Percentiles rank a stretch among this genome's conserved stretches.
Evolutionary conservation across 2,888 invertebrate genomes (phyloP).

Genomic region (Melieria crassipennis): DNA sequence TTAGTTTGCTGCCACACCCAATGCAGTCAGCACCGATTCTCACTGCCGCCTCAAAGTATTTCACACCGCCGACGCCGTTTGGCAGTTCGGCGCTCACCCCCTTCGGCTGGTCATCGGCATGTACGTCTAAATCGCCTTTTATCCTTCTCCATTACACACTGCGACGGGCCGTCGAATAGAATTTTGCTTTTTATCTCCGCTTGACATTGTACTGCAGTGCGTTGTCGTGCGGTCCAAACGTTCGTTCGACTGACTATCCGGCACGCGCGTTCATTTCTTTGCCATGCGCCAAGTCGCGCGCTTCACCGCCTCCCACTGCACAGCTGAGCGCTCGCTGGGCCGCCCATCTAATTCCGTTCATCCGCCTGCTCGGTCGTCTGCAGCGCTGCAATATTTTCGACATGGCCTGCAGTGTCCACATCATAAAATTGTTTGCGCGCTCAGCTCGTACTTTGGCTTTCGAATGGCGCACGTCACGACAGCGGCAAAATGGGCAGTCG

Average conservation of each 20-base stretch:
- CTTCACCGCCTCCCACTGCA: too few species aligned
- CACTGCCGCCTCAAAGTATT: too few species aligned
- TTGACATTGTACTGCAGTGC: slow-evolving; percentile 40
- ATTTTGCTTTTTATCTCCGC: slow-evolving; percentile 27
- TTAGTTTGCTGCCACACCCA: too few species aligned
- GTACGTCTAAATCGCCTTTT: slow-evolving; percentile 19
- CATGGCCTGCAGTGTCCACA: slow-evolving; percentile 39
- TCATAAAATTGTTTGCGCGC: slow-evolving; percentile 58
- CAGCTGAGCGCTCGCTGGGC: neutral
- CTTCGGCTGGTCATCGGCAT: too few species aligned
- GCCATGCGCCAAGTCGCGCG: too few species aligned
- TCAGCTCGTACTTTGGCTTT: slow-evolving; percentile 55
- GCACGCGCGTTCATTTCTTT: too few species aligned
- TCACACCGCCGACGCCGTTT: too few species aligned
- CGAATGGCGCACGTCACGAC: slow-evolving; percentile 42
- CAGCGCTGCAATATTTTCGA: slow-evolving; percentile 33
- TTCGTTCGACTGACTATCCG: too few species aligned
- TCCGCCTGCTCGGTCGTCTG: slow-evolving; percentile 14
- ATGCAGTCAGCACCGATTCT: too few species aligned
- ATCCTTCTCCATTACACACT: slow-evolving; percentile 22
- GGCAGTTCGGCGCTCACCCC: too few species aligned
- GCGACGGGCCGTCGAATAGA: slow-evolving; percentile 29
- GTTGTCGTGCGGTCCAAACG: neutral
- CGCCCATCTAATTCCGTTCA: neutral
- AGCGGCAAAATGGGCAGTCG: slow-evolving; percentile 52